These are phyloP conservation scores for Poeciliopsis presidionis DNA, from an alignment of 2,797 vertebrate species.

Conservation along the genomic window DNA sequence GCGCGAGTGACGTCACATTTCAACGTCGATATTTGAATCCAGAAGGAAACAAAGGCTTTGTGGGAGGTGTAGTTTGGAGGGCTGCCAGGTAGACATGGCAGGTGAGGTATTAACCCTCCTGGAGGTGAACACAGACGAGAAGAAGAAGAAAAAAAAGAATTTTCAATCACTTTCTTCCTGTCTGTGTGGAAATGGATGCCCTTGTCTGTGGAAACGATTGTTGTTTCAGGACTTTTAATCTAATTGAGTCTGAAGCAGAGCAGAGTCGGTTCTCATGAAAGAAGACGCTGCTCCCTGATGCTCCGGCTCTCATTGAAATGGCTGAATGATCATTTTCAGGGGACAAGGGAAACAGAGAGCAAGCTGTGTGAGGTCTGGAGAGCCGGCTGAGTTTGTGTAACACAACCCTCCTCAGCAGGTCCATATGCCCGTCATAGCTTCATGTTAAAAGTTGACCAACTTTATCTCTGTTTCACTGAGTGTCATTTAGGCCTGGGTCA, in stretches of 20 bases:
- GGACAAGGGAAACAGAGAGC: constrained; percentile 49
- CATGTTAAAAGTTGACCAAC: constrained; percentile 1
- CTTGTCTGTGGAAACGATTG: constrained; percentile 54
- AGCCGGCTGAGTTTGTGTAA: constrained; percentile 43
- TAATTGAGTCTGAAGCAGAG: constrained; percentile 55
- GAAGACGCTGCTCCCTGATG: constrained; percentile 55
- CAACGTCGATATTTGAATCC: constrained; percentile 26
- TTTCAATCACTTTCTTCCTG: constrained; percentile 32
- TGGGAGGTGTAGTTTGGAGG: constrained; percentile 67
- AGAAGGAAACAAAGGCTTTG: constrained; percentile 66
- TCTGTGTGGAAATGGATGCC: constrained; percentile 55
- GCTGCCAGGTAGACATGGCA: constrained; percentile 54
- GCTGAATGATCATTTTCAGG: constrained; percentile 63
- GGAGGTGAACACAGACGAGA: constrained; percentile 20
- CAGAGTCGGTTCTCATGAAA: constrained; percentile 63
- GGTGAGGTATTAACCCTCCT: constrained; percentile 49
- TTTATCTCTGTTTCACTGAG: constrained; percentile 1
- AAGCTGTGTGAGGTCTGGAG: constrained; percentile 56
- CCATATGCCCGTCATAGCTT: not conserved
- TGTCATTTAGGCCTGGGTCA: not conserved
- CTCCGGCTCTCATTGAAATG: constrained; percentile 58
- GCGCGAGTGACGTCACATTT: no score
- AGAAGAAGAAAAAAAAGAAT: constrained; percentile 9
- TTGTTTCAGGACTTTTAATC: constrained; percentile 60
- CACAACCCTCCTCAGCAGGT: constrained; percentile 17